phyloP scores from a whole-genome alignment of 2,113 vertebrate species.

The Poeciliopsis turrubarensis region DNA sequence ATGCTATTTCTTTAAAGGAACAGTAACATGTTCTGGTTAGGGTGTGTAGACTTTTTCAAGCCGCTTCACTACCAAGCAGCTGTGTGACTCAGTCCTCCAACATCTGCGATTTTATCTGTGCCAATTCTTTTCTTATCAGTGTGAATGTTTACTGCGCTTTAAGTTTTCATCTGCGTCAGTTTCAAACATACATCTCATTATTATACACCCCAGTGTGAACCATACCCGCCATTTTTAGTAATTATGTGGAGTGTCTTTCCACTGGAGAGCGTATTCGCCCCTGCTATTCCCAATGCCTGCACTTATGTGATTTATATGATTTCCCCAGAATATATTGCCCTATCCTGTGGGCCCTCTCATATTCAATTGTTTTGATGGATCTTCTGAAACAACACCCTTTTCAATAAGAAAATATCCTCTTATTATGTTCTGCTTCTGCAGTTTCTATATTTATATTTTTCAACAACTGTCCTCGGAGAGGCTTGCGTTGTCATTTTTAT shows the following conservation, averaged over 20 bases:
- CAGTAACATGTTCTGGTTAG: neutral
- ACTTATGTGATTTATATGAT: conserved; percentile 68
- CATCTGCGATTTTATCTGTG: conserved; percentile 57
- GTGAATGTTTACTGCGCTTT: conserved; percentile 32
- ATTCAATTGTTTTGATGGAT: conserved; percentile 76
- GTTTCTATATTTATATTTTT: conserved; percentile 64
- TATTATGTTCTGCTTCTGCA: conserved; percentile 56
- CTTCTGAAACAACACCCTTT: conserved; percentile 63
- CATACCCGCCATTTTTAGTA: conserved; percentile 48
- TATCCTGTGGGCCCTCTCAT: conserved; percentile 56
- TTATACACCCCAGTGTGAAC: neutral
- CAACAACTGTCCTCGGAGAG: conserved; percentile 53
- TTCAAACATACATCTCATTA: conserved; percentile 44
- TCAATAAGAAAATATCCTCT: conserved; percentile 68
- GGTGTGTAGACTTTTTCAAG: neutral
- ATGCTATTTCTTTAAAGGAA: neutral
- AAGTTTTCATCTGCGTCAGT: conserved; percentile 3
- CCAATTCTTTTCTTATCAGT: neutral
- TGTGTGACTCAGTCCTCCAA: conserved; percentile 58
- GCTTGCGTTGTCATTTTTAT: conserved; percentile 40
- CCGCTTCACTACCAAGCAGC: neutral
- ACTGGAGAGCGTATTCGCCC: conserved; percentile 27
- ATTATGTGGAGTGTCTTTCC: conserved; percentile 54
- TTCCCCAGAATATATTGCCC: conserved; percentile 60
- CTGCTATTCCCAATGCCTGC: conserved; percentile 38